A percentile compares a stretch with the other conserved stretches of the same genome.
These are phyloP conservation scores for Drosophila setosimentum DNA, from an alignment of 2,888 invertebrate genomes.

Conservation along the genomic window DNA sequence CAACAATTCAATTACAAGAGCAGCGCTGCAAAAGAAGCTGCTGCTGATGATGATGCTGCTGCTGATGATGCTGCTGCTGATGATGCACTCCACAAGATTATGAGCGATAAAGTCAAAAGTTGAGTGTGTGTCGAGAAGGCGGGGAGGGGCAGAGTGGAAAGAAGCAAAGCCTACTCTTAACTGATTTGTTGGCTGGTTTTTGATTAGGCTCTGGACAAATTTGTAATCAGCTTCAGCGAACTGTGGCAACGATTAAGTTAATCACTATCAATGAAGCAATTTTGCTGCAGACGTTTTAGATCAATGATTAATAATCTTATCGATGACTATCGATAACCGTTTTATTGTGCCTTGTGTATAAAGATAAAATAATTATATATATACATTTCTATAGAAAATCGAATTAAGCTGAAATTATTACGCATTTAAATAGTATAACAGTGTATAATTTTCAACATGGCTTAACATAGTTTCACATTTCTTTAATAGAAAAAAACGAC, in stretches of 20 bases:
- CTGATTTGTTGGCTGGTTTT: constrained; percentile 4
- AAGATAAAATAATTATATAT: no score
- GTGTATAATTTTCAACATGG: fast-evolving
- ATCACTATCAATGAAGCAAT: not conserved
- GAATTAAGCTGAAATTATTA: not conserved
- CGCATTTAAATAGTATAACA: not conserved
- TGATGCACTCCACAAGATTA: constrained; percentile 53
- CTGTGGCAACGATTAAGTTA: not conserved
- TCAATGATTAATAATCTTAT: not conserved
- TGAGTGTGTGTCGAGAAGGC: not conserved
- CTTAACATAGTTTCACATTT: not conserved
- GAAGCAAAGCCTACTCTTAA: not conserved
- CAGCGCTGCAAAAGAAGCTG: constrained; percentile 25
- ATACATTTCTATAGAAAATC: not conserved
- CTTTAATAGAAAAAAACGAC: not conserved
- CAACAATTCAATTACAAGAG: constrained; percentile 77
- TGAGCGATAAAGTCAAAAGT: constrained; percentile 9
- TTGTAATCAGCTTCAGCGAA: not conserved
- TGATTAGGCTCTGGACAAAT: not conserved
- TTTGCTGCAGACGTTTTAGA: not conserved
- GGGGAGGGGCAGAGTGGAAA: not conserved
- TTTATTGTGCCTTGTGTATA: not conserved
- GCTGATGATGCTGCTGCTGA: constrained; percentile 19
- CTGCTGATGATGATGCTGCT: constrained; percentile 19
- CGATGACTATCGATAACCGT: not conserved